A percentile compares a stretch with the other conserved stretches of the same genome.
phyloP scores from a whole-genome alignment of 2,797 vertebrate genomes.

The Hylomyscus alleni region DNA sequence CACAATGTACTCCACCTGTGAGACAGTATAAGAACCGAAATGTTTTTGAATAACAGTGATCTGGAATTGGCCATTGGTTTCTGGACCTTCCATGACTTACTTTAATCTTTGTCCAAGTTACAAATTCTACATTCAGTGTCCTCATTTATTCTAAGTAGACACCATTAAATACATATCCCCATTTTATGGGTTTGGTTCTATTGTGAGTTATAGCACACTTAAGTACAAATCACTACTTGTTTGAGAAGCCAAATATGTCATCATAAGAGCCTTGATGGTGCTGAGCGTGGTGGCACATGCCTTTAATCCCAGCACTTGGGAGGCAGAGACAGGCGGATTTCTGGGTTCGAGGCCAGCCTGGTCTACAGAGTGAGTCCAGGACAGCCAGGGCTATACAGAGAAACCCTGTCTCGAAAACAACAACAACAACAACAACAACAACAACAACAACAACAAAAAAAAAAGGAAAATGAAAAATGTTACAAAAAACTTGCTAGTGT shows the following conservation, averaged over 20 bases:
- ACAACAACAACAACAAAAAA: background rate
- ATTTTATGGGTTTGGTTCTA: background rate
- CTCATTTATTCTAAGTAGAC: background rate
- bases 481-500: background rate
- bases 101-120: conserved; percentile 85
- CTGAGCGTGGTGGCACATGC: too few relatives aligned
- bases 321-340: too few relatives aligned
- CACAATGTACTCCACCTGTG: conserved; percentile 95
- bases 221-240: background rate
- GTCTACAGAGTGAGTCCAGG: too few relatives aligned
- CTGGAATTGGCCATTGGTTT: conserved; percentile 92
- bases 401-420: too few relatives aligned
- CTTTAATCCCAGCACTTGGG: too few relatives aligned
- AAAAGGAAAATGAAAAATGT: too few relatives aligned
- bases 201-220: background rate
- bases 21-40: conserved; percentile 95
- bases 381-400: too few relatives aligned
- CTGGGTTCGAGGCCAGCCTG: too few relatives aligned
- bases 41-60: conserved; percentile 96
- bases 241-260: background rate
- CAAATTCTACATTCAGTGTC: background rate
- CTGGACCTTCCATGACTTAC: conserved; percentile 94
- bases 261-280: too few relatives aligned
- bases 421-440: too few relatives aligned
- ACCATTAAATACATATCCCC: background rate